Evolutionary conservation across 1,140 invertebrate species (phyloP), one percentile per base, ranked within the genome.

Genomic region (Scaptomyza hsui): DNA sequence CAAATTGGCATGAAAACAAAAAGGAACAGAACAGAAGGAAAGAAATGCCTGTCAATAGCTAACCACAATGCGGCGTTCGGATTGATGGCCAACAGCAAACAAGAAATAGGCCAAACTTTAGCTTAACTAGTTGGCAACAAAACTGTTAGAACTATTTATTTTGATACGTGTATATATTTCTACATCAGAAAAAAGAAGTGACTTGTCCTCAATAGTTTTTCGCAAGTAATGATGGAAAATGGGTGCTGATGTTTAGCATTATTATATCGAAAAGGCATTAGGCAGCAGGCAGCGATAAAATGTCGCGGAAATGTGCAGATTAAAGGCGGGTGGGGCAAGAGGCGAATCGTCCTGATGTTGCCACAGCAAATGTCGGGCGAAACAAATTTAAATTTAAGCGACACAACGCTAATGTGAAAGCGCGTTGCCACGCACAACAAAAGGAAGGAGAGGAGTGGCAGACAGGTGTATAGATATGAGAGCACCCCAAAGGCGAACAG

Each of bases 381-480:
- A 71, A 60, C 79, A 77, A 85, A 85, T 85, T 85, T 86, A 86
- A 85, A 86, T 85, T 86, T 77, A 86, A 85, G 73, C 81, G 60
- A 75, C 72, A 65, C 37, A 19, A 41, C 67, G 48, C 62, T 68
- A 75, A 75, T 75, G 69, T 62, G 37, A 41, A 41, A 21, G 32
- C 57, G 64, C 57, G 64, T 78, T 81, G 62, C 72, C 78, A 68
- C 15, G 15, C 57, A 59, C 39, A n/a, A n/a, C 4, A 7, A 18
- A 10, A 41, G 19, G n/a, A 7, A 5, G 2, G 3, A 7, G 12
- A 26, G 9, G n/a, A 39, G n/a, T 19, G 42, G 19, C 37, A 32
- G 21, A 59, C 24, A 60, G 78, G 68, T 61, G 45, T 42, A 55
- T 56, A 72, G 78, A 81, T 73, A 73, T 70, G 63, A 69, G 77